phyloP scores from a whole-genome alignment of 2,797 vertebrate genomes.

The Peromyscus attwateri region DNA sequence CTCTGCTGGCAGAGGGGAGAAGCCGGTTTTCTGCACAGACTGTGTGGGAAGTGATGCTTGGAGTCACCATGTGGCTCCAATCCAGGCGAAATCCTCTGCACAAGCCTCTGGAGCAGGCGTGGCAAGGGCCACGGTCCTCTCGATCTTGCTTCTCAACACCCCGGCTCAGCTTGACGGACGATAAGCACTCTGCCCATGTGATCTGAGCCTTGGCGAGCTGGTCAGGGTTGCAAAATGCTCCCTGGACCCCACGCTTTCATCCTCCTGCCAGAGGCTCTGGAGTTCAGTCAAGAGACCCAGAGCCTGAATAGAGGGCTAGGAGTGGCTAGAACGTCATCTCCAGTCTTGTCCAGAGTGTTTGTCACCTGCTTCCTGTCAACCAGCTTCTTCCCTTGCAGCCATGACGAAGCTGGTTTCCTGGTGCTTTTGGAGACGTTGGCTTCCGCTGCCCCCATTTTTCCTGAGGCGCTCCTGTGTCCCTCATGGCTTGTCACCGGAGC shows the following conservation, averaged over 20 bases:
- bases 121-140: background rate
- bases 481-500: background rate
- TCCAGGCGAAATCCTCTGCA: background rate
- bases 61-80: background rate
- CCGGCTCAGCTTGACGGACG: background rate
- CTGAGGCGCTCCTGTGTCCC: background rate
- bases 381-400: background rate
- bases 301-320: background rate
- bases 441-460: background rate
- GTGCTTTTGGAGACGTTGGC: background rate
- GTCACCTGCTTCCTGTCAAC: background rate
- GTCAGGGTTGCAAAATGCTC: background rate
- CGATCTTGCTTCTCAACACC: background rate
- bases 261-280: background rate
- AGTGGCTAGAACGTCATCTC: background rate
- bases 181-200: background rate
- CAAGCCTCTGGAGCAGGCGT: fast-evolving
- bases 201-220: no score
- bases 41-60: background rate
- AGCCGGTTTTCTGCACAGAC: slow-evolving; percentile 28
- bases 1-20: slow-evolving; percentile 37
- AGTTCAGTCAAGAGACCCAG: background rate
- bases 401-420: fast-evolving
- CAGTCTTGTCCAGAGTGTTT: no score
- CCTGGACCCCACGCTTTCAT: fast-evolving